Percentiles rank a stretch among this genome's conserved stretches.
Conservation (phyloP, 2,113 vertebrate genomes). For the Ochotona curzoniae region DNA sequence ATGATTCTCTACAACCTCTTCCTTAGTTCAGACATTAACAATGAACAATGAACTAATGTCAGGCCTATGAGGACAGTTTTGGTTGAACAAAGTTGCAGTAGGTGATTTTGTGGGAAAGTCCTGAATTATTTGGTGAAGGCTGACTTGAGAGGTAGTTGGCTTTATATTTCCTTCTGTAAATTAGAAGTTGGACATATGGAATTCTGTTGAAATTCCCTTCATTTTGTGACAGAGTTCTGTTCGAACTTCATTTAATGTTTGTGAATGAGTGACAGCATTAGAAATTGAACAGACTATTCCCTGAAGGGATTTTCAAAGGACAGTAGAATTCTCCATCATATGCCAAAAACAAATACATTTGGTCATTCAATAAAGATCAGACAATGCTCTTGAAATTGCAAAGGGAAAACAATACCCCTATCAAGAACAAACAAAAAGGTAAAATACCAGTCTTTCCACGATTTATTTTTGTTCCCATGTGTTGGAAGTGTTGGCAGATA, state of each 20-base stretch:
- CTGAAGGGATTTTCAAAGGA: slow-evolving; percentile 31
- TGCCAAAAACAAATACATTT: slow-evolving; percentile 18
- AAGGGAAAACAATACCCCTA: slow-evolving; percentile 50
- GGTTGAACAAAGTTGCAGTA: not conserved
- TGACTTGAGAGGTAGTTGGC: not conserved
- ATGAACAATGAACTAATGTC: no score
- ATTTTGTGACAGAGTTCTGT: slow-evolving; percentile 32
- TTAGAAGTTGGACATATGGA: not conserved
- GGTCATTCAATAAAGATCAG: slow-evolving; percentile 47
- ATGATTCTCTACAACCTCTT: not conserved
- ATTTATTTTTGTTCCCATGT: not conserved
- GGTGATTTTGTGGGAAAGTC: not conserved
- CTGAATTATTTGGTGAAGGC: not conserved
- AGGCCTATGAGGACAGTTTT: slow-evolving; percentile 35
- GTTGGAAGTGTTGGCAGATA: slow-evolving; percentile 46
- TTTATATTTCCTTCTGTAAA: slow-evolving; percentile 26
- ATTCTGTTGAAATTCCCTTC: slow-evolving; percentile 4
- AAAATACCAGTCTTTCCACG: slow-evolving; percentile 17
- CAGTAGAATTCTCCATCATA: slow-evolving; percentile 25
- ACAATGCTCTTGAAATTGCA: slow-evolving; percentile 48
- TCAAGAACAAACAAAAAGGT: slow-evolving; percentile 41
- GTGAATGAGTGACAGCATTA: slow-evolving; percentile 32
- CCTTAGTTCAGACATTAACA: slow-evolving; percentile 26
- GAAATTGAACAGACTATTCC: slow-evolving; percentile 25
- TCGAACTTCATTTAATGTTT: slow-evolving; percentile 53